Evolutionary conservation across 2,797 vertebrate genomes (phyloP), one percentile per base, ranked within the genome.

Genomic region (Holocentrus rufus): DNA sequence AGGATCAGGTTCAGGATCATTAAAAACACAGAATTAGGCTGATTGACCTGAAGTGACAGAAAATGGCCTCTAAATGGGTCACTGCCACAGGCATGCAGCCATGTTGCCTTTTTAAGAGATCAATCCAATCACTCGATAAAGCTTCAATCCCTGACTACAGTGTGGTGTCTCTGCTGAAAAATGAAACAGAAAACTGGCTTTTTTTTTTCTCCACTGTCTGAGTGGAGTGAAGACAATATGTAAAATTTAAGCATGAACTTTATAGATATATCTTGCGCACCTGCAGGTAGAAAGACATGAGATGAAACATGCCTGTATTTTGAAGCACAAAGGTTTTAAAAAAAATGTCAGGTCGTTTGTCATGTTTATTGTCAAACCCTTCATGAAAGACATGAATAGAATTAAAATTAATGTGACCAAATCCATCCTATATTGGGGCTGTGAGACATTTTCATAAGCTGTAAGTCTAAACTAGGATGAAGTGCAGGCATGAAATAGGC

Each of bases 41-140:
- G 67, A 80, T 20, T 64, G 64, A 77, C 53, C 61, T 25, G 13
- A 50, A 20, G 47, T 57, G 59, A 69, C 53, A 69, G 65, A 67
- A 80, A 82, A 59, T 36, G n/a, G 15, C 13, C 15, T 60, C n/a
- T 59, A 46, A 25, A 47, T 65, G 54, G 66, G 79, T 75, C 77
- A 72, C 7, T 58, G 72, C 77, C 66, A 71, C 50, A 25, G 65
- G 58, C 73, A 50, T 27, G 20, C 63, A 22, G 69, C 56, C 64
- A 46, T 23, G 57, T 42, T 46, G 49, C 78, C 81, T 70, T 80
- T 74, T 61, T 60, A 81, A 72, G 39, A 9, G 55, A 72, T 84
- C 74, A 80, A 58, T 68, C 11, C 42, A 30, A 65, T 69, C 13
- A 72, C 49, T 22, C 39, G 25, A 57, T 42, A 49, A 39, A 44